Evolutionary conservation across 2,888 invertebrate species (phyloP).

Genomic region (Papilio protenor): DNA sequence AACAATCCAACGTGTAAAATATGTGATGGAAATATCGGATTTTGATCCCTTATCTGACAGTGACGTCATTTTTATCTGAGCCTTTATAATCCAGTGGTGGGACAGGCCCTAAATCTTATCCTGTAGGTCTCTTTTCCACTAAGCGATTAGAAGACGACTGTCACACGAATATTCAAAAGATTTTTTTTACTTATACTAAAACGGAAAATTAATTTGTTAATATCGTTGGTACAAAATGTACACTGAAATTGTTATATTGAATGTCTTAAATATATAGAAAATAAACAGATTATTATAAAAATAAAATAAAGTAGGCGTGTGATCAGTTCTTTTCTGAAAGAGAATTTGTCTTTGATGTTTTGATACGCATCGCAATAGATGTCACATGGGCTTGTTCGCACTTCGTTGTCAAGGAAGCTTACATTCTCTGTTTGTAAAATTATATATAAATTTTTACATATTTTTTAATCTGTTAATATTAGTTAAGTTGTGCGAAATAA

Average conservation of each 20-base stretch:
- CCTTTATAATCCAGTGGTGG: too few species aligned
- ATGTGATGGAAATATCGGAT: too few species aligned
- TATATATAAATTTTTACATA: slow-evolving; percentile 16
- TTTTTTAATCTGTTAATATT: slow-evolving; percentile 26
- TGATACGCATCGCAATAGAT: slow-evolving; percentile 40
- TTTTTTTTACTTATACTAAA: too few species aligned
- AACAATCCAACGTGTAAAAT: too few species aligned
- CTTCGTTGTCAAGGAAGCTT: slow-evolving; percentile 23
- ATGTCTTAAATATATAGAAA: slow-evolving; percentile 30
- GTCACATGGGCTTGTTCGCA: slow-evolving; percentile 36
- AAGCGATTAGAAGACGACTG: too few species aligned
- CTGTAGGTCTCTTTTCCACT: too few species aligned
- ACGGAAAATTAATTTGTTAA: neutral
- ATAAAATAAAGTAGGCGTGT: slow-evolving; percentile 40
- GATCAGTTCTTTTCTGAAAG: slow-evolving; percentile 42
- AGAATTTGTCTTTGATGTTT: slow-evolving; percentile 41
- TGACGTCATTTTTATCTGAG: too few species aligned
- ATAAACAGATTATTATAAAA: slow-evolving; percentile 36
- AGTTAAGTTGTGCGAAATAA: slow-evolving; percentile 4
- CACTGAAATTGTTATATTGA: slow-evolving; percentile 8
- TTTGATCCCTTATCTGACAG: too few species aligned
- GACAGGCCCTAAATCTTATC: too few species aligned
- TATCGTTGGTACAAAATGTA: neutral
- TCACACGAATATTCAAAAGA: too few species aligned
- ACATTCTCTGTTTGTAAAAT: slow-evolving; percentile 6